Evolutionary conservation across 2,888 invertebrate genomes (phyloP), one percentile per base, ranked within the genome.

Genomic region (Dexiosoma caninum): DNA sequence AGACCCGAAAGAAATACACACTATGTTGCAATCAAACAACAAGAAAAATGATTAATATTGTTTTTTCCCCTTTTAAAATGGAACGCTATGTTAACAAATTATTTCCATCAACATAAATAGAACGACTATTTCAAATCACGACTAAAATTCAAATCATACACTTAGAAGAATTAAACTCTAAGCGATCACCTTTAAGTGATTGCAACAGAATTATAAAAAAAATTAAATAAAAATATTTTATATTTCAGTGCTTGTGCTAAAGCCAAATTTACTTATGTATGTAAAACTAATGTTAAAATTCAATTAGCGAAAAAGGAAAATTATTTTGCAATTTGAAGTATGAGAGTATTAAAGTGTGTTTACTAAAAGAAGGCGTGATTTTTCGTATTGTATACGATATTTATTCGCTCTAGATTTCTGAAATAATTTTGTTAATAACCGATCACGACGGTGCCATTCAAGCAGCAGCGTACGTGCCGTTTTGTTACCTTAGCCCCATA

Each of bases 171-270:
- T 10, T n/a, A 5, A 27, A 27, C 4, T 23, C 16, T 10, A 40
- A 72, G 44, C 69, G 72, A 62, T 62, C 72, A 78, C 78, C 72
- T 78, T 78, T 42, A 69, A 78, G 72, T 78, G 67, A 74, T 74
- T 64, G 21, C 40, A 16, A 51, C 37, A 14, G 8, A 23, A 59
- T 42, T 9, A 14, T 14, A n/a, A n/a, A n/a, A n/a, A n/a, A n/a
- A n/a, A n/a, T 51, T 7, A 7, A 51, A n/a, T 12, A 35, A 35
- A 55, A 59, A 21, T 40, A 32, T n/a, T 30, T 53, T 35, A 30
- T 7, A 32, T 9, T 30, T 42, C 19, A 53, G 1, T 62, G 51
- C 1, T 69, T 78, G 78, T 72, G 40, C 30, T 57, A 4, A 10
- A n/a, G 72, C 78, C 78, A 78, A 78, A 71, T 69, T 62, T 21